Evolutionary conservation across 2,888 invertebrate genomes (phyloP), one percentile per base, ranked within the genome.

Genomic region (Caprella mutica): DNA sequence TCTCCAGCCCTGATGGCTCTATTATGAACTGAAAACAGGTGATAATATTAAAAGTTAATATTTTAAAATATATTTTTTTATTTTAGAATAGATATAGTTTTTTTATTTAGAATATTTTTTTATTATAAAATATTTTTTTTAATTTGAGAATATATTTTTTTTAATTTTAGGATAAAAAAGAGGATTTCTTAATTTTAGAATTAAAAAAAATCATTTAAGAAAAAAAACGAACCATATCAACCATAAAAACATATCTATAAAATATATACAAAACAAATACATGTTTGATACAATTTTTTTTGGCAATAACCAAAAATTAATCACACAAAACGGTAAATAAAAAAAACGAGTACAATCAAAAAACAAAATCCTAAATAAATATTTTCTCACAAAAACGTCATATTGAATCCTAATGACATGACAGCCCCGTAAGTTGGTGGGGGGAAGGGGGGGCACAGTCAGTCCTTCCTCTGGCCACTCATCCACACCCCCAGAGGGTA

Each of bases 381-480:
- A n/a, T n/a, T n/a, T 62, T 82, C 86, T 84, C 73, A 88, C 88
- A 72, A 85, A 90, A 55, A 92, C 87, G 72, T 92, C 90, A 71
- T 94, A 94, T 68, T 87, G 84, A 68, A 94, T 88, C 71, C 86
- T 83, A 69, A 94, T 93, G 68, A 94, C 81, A 74, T 91, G 90
- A 72, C 93, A 94, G 58, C 92, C 92, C 68, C 91, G 80, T 56
- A 94, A 78, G 77, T 91, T 90, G 62, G 93, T 93, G 35, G 93
- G 93, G 65, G 93, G 93, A 69, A 94, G 76, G 27, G 93, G 92
- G 61, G 93, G 93, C 65, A 94, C 89, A 73, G 89, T 87, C 56
- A 93, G 80, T 71, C 86, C 83, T 72, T 91, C 89, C 71, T 84
- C 85, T 63, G 84, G 81, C 88, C 91, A 92, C 72, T 83, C 82